A percentile compares a stretch with the other conserved stretches of the same genome.
phyloP scores from a whole-genome alignment of 2,113 vertebrate genomes.

The Mesembrinibis cayennensis region DNA sequence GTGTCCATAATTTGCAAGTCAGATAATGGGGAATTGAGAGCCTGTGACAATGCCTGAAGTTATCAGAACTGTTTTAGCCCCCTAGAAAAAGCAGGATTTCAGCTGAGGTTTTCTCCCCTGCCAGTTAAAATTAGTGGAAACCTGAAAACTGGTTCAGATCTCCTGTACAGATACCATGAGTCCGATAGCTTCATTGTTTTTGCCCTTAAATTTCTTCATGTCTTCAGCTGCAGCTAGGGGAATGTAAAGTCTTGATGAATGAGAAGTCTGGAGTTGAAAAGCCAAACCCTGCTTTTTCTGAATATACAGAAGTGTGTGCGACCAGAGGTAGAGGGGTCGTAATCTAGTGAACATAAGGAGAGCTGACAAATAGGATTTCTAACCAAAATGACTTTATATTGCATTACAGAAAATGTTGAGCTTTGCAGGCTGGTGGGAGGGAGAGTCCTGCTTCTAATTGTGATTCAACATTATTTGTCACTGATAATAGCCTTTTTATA shows the following conservation, averaged over 20 bases:
- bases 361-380: not conserved
- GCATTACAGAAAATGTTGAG: not conserved
- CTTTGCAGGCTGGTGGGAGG: not conserved
- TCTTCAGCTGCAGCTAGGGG: not conserved
- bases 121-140: not conserved
- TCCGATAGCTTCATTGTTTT: not conserved
- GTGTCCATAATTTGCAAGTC: not conserved
- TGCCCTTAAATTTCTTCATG: not conserved
- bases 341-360: not conserved
- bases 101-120: not conserved
- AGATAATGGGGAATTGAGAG: not conserved
- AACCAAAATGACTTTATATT: not conserved
- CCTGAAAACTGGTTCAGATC: not conserved
- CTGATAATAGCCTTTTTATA: slow-evolving; percentile 37
- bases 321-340: not conserved
- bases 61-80: not conserved
- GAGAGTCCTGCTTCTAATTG: slow-evolving; percentile 34
- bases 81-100: not conserved
- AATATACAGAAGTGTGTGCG: not conserved
- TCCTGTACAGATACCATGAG: not conserved
- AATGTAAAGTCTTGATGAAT: not conserved
- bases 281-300: not conserved
- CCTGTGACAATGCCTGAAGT: not conserved
- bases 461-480: slow-evolving; percentile 3
- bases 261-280: not conserved